Evolutionary conservation across 1,140 invertebrate genomes (phyloP).

Genomic region (Tachypleus tridentatus): DNA sequence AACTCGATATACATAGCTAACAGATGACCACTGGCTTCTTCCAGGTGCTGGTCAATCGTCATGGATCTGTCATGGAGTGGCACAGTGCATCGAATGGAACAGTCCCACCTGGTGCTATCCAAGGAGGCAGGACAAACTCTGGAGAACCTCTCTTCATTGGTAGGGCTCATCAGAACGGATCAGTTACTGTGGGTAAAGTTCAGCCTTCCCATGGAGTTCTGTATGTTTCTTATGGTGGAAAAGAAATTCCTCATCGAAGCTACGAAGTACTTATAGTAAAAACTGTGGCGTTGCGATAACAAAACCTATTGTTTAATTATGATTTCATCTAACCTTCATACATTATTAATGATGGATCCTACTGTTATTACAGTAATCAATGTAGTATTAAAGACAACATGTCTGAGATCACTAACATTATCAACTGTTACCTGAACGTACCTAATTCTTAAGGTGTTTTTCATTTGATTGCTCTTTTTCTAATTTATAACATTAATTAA

Average conservation of each 20-base stretch:
- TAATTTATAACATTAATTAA: no score
- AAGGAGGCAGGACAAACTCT: slow-evolving; percentile 20
- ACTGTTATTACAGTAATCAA: no score
- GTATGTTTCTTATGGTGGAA: slow-evolving; percentile 25
- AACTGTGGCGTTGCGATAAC: no score
- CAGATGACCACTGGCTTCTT: not conserved
- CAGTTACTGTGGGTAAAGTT: slow-evolving; percentile 30
- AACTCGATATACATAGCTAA: no score
- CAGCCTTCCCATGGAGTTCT: slow-evolving; percentile 23
- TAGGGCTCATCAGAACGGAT: slow-evolving; percentile 22
- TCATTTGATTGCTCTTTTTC: no score
- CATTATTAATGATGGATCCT: no score
- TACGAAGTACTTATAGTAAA: slow-evolving; percentile 23
- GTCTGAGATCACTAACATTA: no score
- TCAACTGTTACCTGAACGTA: no score
- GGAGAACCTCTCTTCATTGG: slow-evolving; percentile 25
- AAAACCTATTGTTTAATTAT: no score
- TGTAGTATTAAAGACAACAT: no score
- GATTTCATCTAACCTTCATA: no score
- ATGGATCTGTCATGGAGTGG: slow-evolving; percentile 39
- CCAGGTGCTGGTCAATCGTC: slow-evolving; percentile 14
- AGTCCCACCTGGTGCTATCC: slow-evolving; percentile 47
- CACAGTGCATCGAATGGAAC: slow-evolving; percentile 48
- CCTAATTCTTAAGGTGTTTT: no score
- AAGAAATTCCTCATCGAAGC: slow-evolving; percentile 14